Evolutionary conservation across 2,113 vertebrate species (phyloP), one percentile per base, ranked within the genome.

Genomic region (Eubucco bourcierii): DNA sequence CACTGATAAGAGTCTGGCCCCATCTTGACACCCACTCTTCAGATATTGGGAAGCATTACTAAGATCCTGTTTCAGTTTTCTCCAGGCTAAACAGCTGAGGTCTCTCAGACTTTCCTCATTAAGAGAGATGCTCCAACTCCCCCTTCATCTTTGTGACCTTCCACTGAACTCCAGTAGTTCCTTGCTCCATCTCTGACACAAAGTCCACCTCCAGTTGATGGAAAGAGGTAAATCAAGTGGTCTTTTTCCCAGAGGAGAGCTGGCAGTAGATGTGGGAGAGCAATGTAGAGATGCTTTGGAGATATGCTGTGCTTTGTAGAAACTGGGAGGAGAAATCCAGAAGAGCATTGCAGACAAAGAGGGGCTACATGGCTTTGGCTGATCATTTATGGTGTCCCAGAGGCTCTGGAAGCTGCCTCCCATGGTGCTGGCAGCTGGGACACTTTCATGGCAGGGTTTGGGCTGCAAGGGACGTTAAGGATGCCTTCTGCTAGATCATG

Each of bases 321-420:
- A 84, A 8, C 39, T 80, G 23, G 23, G 24, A 61, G 28, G 17
- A 71, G 31, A 67, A 63, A 10, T 33, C 33, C 2, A 5, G 10
- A 34, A 94, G 29, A 78, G 11, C 12, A 8, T 0, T 7, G 29
- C 2, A 6, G 2, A 4, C n/a, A 65, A 80, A 65, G n/a, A 65
- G 39, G 19, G 16, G 12, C 27, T 39, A 16, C 27, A 67, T 47
- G 15, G 33, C 9, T 72, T 61, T 37, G 33, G 16, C 31, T 8
- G 6, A 67, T 7, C 2, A 0, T 1, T 3, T n/a, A 6, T 15
- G 3, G 31, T 47, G 14, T 61, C 39, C 73, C 64, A 33, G 2
- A 1, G 41, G 53, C 19, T 66, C 39, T 72, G 55, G 33, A 33
- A 67, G 18, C 53, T 67, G 60, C 59, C 15, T 66, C 39, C 64